phyloP scores from a whole-genome alignment of 2,113 vertebrate species.

The Climacteris rufus region DNA sequence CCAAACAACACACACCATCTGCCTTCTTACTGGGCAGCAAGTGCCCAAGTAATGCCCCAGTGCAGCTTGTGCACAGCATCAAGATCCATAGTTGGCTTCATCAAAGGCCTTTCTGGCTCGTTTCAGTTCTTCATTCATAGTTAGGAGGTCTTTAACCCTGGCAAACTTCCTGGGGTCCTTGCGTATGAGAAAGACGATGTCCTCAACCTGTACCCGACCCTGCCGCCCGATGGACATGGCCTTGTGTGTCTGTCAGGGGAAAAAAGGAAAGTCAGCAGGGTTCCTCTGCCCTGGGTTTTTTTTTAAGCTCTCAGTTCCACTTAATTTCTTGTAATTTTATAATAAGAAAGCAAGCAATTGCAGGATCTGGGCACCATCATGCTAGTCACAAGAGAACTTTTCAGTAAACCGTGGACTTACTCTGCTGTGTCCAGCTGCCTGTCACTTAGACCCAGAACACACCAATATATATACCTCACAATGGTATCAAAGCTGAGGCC shows the following conservation, averaged over 20 bases:
- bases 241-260: constrained; percentile 85
- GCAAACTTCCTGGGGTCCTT: constrained; percentile 98
- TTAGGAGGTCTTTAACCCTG: constrained; percentile 94
- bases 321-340: neutral
- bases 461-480: neutral
- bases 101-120: constrained; percentile 96
- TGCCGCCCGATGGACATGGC: constrained; percentile 97
- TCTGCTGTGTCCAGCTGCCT: neutral
- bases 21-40: neutral
- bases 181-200: constrained; percentile 95
- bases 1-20: rapidly evolving
- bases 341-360: neutral
- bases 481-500: neutral
- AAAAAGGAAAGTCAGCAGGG: neutral
- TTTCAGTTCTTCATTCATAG: constrained; percentile 98
- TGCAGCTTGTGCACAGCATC: neutral
- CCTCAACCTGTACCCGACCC: constrained; percentile 96
- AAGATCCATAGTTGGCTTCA: constrained; percentile 96
- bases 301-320: neutral
- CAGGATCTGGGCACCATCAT: neutral
- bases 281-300: neutral
- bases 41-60: neutral
- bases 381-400: neutral
- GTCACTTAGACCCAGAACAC: neutral
- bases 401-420: neutral